These are phyloP conservation scores for Notocelia uddmanniana DNA, from an alignment of 2,888 invertebrate species.

Conservation along the genomic window DNA sequence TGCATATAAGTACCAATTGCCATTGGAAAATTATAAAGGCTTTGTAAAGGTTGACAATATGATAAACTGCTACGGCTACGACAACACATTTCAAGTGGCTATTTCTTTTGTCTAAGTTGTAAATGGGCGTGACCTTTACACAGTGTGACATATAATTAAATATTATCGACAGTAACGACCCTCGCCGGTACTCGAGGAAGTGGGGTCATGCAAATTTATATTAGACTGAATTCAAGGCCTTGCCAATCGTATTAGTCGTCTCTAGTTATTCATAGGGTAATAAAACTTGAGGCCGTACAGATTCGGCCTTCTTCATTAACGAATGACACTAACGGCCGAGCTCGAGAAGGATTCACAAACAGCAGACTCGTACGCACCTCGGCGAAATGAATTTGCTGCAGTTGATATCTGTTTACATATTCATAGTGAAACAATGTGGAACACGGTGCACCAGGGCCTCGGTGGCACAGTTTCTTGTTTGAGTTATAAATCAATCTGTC, in stretches of 20 bases:
- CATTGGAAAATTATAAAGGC: not conserved
- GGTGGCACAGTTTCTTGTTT: conserved; percentile 82
- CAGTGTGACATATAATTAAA: conserved; percentile 64
- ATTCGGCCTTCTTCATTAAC: conserved; percentile 65
- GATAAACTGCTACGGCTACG: conserved; percentile 9
- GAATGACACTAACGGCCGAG: conserved; percentile 50
- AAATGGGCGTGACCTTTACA: conserved; percentile 57
- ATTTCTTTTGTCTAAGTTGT: conserved; percentile 34
- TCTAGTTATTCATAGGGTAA: conserved; percentile 76
- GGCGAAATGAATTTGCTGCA: conserved; percentile 48
- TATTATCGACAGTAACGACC: conserved; percentile 74
- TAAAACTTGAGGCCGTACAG: conserved; percentile 74
- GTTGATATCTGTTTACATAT: conserved; percentile 72
- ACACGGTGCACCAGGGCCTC: conserved; percentile 76
- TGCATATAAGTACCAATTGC: conserved; percentile 19
- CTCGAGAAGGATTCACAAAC: conserved; percentile 40
- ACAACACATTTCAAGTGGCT: conserved; percentile 20
- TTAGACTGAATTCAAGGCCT: conserved; percentile 81
- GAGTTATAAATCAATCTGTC: conserved; percentile 81
- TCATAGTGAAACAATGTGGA: conserved; percentile 77
- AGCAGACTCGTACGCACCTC: conserved; percentile 28
- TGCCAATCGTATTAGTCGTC: conserved; percentile 80
- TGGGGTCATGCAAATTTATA: conserved; percentile 80
- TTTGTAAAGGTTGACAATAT: not conserved
- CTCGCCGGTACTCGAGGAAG: conserved; percentile 76